phyloP scores from a whole-genome alignment of 2,113 vertebrate genomes.

The Myrmecobius fasciatus region DNA sequence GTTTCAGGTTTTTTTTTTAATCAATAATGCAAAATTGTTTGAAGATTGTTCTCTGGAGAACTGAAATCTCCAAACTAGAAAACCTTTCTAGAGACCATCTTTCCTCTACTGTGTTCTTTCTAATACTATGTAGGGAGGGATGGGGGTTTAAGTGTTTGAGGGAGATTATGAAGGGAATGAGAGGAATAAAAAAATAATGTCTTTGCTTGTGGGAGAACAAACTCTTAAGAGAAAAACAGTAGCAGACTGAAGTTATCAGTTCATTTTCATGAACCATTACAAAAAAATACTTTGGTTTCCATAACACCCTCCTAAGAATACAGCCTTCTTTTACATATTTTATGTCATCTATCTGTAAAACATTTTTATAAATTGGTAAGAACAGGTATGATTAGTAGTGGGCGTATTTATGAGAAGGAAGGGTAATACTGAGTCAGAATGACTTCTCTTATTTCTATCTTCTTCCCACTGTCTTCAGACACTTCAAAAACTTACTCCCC shows the following conservation, averaged over 20 bases:
- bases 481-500: not conserved
- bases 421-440: not conserved
- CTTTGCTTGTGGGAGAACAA: not conserved
- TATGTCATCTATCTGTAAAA: not conserved
- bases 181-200: not conserved
- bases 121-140: not conserved
- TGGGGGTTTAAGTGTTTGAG: not conserved
- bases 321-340: not conserved
- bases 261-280: not conserved
- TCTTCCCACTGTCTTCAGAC: not conserved
- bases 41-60: not conserved
- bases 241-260: not conserved
- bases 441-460: not conserved
- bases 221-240: not conserved
- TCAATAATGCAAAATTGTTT: not conserved
- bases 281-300: not conserved
- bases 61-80: not conserved
- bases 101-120: not conserved
- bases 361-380: not conserved
- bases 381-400: not conserved
- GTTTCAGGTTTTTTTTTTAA: no score
- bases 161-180: not conserved
- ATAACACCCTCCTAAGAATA: not conserved
- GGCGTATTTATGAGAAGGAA: not conserved
- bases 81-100: not conserved